phyloP scores from a whole-genome alignment of 2,888 invertebrate species.

The Caenorhabditis virilis region DNA sequence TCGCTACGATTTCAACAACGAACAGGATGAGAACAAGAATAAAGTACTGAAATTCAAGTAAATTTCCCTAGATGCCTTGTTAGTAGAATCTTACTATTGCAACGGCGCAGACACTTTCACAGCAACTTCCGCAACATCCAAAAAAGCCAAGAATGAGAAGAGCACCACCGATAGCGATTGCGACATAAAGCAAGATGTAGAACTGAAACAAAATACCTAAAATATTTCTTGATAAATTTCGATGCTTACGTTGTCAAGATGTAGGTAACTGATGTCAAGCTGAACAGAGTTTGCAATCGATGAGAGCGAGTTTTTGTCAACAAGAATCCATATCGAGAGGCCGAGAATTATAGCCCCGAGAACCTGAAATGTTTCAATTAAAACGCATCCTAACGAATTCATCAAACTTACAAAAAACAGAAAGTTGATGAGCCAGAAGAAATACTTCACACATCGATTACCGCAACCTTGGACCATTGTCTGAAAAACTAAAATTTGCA shows the following conservation, averaged over 20 bases:
- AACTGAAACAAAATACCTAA: slow-evolving; percentile 26
- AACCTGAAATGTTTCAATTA: slow-evolving; percentile 25
- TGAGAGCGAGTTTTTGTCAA: slow-evolving; percentile 38
- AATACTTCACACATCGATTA: slow-evolving; percentile 57
- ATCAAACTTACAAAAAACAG: slow-evolving; percentile 46
- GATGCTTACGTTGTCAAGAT: not conserved
- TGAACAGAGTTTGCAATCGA: slow-evolving; percentile 23
- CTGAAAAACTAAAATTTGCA: too few species aligned
- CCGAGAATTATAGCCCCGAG: slow-evolving; percentile 50
- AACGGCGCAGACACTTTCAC: slow-evolving; percentile 51
- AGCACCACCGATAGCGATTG: slow-evolving; percentile 47
- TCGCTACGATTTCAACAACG: slow-evolving; percentile 49
- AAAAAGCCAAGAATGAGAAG: slow-evolving; percentile 57
- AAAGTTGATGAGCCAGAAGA: slow-evolving; percentile 52
- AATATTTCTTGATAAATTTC: too few species aligned
- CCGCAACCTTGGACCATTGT: slow-evolving; percentile 58
- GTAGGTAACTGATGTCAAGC: slow-evolving; percentile 12
- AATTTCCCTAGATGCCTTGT: not conserved
- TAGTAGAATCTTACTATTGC: slow-evolving; percentile 33
- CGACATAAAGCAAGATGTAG: slow-evolving; percentile 47
- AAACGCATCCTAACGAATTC: too few species aligned
- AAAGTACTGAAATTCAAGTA: slow-evolving; percentile 48
- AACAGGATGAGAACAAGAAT: slow-evolving; percentile 47
- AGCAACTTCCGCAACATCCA: slow-evolving; percentile 59
- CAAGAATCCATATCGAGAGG: slow-evolving; percentile 50